These are phyloP conservation scores for Lophius americanus DNA, from an alignment of 2,797 vertebrate species.

Conservation along the genomic window DNA sequence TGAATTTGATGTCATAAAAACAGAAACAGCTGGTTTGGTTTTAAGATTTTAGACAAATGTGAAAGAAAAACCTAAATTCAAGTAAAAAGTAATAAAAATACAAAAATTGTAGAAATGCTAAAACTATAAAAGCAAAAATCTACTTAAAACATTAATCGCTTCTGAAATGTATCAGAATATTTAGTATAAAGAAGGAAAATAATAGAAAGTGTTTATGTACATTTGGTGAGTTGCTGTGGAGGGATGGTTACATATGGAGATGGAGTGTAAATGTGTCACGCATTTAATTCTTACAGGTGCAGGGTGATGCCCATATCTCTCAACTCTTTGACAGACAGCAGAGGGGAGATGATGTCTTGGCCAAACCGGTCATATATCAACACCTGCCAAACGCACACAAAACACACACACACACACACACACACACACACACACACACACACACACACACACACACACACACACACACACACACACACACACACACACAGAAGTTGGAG, in stretches of 20 bases:
- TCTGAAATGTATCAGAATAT: neutral
- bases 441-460: neutral
- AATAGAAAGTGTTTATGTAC: neutral
- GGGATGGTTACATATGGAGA: neutral
- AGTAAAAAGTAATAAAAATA: neutral
- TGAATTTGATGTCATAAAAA: neutral
- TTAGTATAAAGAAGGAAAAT: too few relatives aligned
- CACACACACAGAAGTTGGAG: too few relatives aligned
- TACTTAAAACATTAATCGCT: neutral
- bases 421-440: slow-evolving; percentile 7
- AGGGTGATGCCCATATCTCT: slow-evolving; percentile 98
- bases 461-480: neutral
- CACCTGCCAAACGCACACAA: slow-evolving; percentile 77
- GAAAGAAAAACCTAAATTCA: too few relatives aligned
- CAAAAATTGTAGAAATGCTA: neutral
- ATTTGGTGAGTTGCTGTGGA: neutral
- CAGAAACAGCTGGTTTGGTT: too few relatives aligned
- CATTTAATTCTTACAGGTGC: slow-evolving; percentile 87
- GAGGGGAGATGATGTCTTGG: slow-evolving; percentile 97
- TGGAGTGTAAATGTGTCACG: neutral
- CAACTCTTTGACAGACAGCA: slow-evolving; percentile 95
- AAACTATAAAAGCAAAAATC: neutral
- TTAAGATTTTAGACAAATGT: too few relatives aligned
- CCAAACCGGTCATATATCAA: slow-evolving; percentile 97
- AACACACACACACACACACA: neutral